Conservation (phyloP, 2,797 vertebrate genomes). For the Podarcis lilfordi region DNA sequence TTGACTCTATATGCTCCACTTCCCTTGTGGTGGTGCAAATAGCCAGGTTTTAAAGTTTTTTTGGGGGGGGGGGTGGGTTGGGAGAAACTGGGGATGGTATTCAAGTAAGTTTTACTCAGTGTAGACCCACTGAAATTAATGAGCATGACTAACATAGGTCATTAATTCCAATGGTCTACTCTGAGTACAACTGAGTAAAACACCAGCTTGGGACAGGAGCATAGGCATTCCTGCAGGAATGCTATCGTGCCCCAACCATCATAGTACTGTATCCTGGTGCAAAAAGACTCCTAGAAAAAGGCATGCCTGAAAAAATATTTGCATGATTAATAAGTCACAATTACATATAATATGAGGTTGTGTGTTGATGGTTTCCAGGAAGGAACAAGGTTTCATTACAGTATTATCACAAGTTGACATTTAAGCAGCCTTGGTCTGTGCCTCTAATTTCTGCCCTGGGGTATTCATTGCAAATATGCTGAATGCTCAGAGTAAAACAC, state of each 20-base stretch:
- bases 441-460: not conserved
- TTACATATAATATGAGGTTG: not conserved
- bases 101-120: too few relatives aligned
- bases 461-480: not conserved
- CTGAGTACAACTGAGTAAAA: too few relatives aligned
- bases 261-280: not conserved
- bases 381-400: not conserved
- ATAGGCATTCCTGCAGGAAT: not conserved
- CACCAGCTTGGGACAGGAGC: not conserved
- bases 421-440: not conserved
- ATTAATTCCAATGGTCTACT: too few relatives aligned
- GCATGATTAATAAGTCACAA: not conserved
- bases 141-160: too few relatives aligned
- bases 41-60: too few relatives aligned
- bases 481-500: not conserved
- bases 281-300: not conserved
- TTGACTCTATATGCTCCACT: not conserved
- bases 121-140: too few relatives aligned
- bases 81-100: not conserved
- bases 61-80: not conserved
- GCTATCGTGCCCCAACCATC: not conserved
- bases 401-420: not conserved
- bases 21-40: not conserved
- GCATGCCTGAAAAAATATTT: not conserved
- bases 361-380: not conserved